phyloP scores from a whole-genome alignment of 2,888 invertebrate species.

The Loripinus fragilis region DNA sequence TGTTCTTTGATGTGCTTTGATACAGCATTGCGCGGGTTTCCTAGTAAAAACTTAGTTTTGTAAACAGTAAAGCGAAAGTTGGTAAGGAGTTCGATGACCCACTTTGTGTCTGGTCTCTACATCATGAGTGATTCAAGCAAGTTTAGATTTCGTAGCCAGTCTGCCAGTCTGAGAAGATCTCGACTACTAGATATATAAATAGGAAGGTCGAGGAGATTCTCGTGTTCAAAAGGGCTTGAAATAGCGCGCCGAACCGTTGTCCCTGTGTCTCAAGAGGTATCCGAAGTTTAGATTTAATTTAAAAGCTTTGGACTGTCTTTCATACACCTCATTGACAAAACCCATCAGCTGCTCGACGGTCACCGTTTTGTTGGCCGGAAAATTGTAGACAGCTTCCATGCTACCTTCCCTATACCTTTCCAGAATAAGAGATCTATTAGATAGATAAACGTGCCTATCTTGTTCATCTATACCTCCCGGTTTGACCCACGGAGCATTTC shows the following conservation, averaged over 20 bases:
- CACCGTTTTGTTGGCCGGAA: background rate
- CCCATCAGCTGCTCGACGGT: constrained; percentile 7
- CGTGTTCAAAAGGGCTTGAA: background rate
- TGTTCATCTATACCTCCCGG: too few relatives aligned
- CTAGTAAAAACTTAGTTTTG: background rate
- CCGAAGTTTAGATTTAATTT: constrained; percentile 32
- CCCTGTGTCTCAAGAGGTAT: constrained; percentile 26
- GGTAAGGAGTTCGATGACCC: constrained; percentile 24
- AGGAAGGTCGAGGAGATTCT: background rate
- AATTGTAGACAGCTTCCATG: constrained; percentile 9
- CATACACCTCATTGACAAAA: constrained; percentile 1
- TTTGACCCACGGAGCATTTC: too few relatives aligned
- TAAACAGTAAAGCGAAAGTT: background rate
- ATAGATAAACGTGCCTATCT: constrained; percentile 1
- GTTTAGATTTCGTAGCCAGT: background rate
- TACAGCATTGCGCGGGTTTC: background rate
- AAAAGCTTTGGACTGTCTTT: constrained; percentile 10
- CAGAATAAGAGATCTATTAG: constrained; percentile 16
- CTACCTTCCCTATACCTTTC: constrained; percentile 6
- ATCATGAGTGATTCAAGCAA: background rate
- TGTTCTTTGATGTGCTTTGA: background rate
- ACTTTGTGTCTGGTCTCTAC: constrained; percentile 36
- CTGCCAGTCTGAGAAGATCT: background rate
- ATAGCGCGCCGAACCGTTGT: background rate
- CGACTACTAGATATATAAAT: background rate